A percentile compares a stretch with the other conserved stretches of the same genome.
Conservation (phyloP, 2,113 vertebrate species). For the Arenaria interpres region DNA sequence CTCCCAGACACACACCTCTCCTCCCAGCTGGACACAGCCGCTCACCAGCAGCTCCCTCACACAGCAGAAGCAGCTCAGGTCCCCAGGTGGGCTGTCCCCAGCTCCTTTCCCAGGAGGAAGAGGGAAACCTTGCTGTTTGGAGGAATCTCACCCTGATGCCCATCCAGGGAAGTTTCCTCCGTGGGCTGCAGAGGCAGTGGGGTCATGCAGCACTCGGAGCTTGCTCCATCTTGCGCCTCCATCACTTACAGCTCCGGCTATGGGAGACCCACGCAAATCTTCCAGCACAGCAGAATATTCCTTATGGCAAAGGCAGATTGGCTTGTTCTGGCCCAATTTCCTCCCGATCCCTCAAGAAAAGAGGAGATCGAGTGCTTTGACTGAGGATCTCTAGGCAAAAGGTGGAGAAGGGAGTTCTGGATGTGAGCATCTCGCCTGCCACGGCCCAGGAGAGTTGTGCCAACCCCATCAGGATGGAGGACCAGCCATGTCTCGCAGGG, state of each 20-base stretch:
- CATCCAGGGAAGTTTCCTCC: not conserved
- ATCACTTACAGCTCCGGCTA: not conserved
- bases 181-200: not conserved
- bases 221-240: not conserved
- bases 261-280: rapidly evolving
- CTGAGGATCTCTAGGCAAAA: not conserved
- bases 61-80: not conserved
- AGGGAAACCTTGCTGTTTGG: not conserved
- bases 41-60: not conserved
- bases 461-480: rapidly evolving
- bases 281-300: not conserved
- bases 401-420: not conserved
- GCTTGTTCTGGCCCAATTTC: not conserved
- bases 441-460: not conserved
- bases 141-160: not conserved
- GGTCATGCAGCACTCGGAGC: not conserved
- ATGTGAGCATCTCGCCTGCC: not conserved
- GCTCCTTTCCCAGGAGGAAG: not conserved
- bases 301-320: not conserved
- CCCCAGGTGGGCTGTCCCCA: not conserved
- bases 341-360: not conserved
- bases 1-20: rapidly evolving
- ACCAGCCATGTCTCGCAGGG: rapidly evolving
- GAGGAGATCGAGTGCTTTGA: not conserved
- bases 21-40: rapidly evolving